These are phyloP conservation scores for Pipistrellus nathusii DNA, from an alignment of 2,797 vertebrate genomes.

Conservation along the genomic window DNA sequence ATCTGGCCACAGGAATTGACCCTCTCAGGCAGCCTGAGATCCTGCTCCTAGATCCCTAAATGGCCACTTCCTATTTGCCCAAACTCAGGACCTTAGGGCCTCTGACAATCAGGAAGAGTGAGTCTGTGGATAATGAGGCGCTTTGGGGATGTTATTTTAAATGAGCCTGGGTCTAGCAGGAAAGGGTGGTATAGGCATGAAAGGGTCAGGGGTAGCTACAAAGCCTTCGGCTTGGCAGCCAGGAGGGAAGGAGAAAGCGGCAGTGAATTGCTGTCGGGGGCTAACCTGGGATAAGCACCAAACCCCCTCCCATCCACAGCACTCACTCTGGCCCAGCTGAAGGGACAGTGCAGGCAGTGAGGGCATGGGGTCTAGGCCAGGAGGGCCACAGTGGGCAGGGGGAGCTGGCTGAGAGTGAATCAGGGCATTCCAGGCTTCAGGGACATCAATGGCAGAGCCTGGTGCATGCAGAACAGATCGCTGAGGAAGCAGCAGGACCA, in stretches of 20 bases:
- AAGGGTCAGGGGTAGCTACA: neutral
- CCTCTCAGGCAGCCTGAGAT: neutral
- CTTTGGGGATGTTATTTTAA: neutral
- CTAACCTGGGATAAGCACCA: neutral
- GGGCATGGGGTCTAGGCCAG: neutral
- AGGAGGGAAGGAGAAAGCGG: neutral
- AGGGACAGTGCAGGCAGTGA: accelerated
- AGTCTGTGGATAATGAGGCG: neutral
- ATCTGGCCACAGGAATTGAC: neutral
- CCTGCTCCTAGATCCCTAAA: neutral
- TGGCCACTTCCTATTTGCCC: neutral
- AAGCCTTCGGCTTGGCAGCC: neutral
- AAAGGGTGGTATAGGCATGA: neutral
- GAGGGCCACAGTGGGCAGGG: accelerated
- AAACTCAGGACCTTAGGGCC: neutral
- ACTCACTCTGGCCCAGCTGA: neutral
- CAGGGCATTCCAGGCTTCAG: neutral
- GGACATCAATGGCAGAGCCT: neutral
- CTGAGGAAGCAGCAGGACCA: neutral
- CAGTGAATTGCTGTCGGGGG: neutral
- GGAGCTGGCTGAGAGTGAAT: neutral
- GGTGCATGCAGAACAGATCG: neutral
- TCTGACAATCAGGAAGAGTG: neutral
- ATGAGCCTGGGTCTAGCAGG: neutral
- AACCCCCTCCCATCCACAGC: neutral